Evolutionary conservation across 2,888 invertebrate species (phyloP), one percentile per base, ranked within the genome.

Genomic region (Nemapogon koenigi): DNA sequence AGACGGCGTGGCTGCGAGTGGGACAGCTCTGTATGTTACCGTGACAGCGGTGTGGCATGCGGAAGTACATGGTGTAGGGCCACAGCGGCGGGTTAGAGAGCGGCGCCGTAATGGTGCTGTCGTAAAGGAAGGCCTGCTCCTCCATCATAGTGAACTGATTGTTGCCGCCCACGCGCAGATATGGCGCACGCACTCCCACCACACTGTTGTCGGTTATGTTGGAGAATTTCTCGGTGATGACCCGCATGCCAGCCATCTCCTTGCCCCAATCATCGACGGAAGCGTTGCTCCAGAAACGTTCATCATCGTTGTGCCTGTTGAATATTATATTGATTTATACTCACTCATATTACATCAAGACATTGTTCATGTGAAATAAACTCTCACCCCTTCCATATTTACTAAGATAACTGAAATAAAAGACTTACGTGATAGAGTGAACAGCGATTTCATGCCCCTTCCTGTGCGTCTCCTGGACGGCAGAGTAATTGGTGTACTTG

Each of bases 1-100:
- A 95, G 25, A 94, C 94, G 33, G 94, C 94, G 67, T 94, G 94
- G 46, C 91, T 91, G 59, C 94, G 87, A 2, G 93, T 94, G 8
- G 94, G 94, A 62, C 94, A 94, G 61, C 87, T 91, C 64, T 94
- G 94, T 41, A 93, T 75, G 69, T 94, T 94, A 45, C 94, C 94
- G 62, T 94, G 94, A 58, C 96, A 96, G 43, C 91, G 86, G 68
- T 94, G 95, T 0, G 95, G 94, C 91, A 96, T 94, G 55, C 92
- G 87, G 85, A 94, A 96, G 83, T 97, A 96, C 89, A 97, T 91
- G 41, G 97, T 97, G 82, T 97, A 97, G 2, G 97, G 97, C 97
- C 97, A 97, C 48, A 94, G 86, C 37, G 95, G 95, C 14, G 93
- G 93, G 61, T 94, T 92, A 49, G 90, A 91, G 25, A 94, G 81